These are phyloP conservation scores for Sebastes glaucus DNA, from an alignment of 2,797 vertebrate genomes.

Conservation along the genomic window DNA sequence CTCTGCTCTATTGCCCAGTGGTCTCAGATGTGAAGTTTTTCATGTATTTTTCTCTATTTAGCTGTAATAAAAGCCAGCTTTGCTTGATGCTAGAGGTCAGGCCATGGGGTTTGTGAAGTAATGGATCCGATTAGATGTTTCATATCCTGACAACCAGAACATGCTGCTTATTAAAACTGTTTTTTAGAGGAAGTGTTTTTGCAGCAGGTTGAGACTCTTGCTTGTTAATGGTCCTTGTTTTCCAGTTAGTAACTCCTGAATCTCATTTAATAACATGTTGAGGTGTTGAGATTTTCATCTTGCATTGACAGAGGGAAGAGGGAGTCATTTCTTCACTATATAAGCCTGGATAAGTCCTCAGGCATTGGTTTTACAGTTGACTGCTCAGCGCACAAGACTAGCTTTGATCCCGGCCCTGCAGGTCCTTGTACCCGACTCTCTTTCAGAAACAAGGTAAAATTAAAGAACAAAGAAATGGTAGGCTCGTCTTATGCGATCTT, in stretches of 20 bases:
- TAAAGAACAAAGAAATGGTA: constrained; percentile 62
- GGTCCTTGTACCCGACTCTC: constrained; percentile 61
- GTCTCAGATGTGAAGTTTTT: constrained; percentile 39
- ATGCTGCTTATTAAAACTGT: constrained; percentile 9
- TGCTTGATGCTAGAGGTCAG: constrained; percentile 29
- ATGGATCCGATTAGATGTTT: constrained; percentile 37
- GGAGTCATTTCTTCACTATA: constrained; percentile 36
- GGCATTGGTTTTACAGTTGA: constrained; percentile 64
- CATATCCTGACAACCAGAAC: constrained; percentile 10
- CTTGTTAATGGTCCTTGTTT: constrained; percentile 27
- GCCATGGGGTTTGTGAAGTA: constrained; percentile 33
- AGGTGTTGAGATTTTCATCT: constrained; percentile 41
- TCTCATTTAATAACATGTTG: constrained; percentile 30
- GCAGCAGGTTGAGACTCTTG: not conserved
- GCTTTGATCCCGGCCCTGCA: constrained; percentile 65
- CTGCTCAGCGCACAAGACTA: constrained; percentile 30
- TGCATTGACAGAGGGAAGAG: constrained; percentile 16
- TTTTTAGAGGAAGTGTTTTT: constrained; percentile 24
- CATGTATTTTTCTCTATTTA: constrained; percentile 35
- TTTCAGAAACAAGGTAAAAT: constrained; percentile 54
- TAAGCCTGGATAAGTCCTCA: constrained; percentile 45
- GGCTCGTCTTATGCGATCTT: constrained; percentile 49
- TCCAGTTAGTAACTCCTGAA: constrained; percentile 9
- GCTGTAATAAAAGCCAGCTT: constrained; percentile 33
- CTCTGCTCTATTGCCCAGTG: constrained; percentile 41